Evolutionary conservation across 2,888 invertebrate genomes (phyloP).

Genomic region (Trachelus troglodyta): DNA sequence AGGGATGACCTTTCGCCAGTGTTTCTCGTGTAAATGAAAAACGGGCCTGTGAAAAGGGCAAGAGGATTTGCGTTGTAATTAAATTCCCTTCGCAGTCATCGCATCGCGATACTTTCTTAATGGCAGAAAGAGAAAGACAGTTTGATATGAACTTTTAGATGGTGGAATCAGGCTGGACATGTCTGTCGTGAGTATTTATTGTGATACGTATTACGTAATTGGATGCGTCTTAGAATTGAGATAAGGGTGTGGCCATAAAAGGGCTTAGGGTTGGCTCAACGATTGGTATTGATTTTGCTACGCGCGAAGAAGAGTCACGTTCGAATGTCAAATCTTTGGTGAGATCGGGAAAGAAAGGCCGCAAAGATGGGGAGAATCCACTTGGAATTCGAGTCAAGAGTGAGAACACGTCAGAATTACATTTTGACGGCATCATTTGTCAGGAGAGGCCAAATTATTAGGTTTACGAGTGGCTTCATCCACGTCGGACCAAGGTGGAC

Average conservation of each 20-base stretch:
- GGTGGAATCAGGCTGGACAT: background rate
- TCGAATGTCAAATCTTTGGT: slow-evolving; percentile 49
- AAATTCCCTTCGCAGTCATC: background rate
- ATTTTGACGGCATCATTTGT: slow-evolving; percentile 64
- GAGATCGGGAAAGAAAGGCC: slow-evolving; percentile 23
- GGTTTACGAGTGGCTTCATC: slow-evolving; percentile 58
- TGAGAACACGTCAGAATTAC: slow-evolving; percentile 55
- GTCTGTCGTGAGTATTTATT: background rate
- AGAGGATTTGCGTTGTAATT: background rate
- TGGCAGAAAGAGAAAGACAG: background rate
- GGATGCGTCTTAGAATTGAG: background rate
- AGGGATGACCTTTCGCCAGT: background rate
- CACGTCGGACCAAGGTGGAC: slow-evolving; percentile 34
- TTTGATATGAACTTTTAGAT: background rate
- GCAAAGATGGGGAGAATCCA: slow-evolving; percentile 31
- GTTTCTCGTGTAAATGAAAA: background rate
- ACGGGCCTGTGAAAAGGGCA: background rate
- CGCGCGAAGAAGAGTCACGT: slow-evolving; percentile 43
- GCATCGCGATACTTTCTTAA: background rate
- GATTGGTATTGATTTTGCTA: slow-evolving; percentile 38
- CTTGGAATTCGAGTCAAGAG: slow-evolving; percentile 49
- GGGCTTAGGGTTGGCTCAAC: background rate
- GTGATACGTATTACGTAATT: background rate
- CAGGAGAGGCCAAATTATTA: slow-evolving; percentile 61
- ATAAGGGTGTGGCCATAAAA: background rate